Evolutionary conservation across 2,797 vertebrate species (phyloP).

Genomic region (Pterois miles): DNA sequence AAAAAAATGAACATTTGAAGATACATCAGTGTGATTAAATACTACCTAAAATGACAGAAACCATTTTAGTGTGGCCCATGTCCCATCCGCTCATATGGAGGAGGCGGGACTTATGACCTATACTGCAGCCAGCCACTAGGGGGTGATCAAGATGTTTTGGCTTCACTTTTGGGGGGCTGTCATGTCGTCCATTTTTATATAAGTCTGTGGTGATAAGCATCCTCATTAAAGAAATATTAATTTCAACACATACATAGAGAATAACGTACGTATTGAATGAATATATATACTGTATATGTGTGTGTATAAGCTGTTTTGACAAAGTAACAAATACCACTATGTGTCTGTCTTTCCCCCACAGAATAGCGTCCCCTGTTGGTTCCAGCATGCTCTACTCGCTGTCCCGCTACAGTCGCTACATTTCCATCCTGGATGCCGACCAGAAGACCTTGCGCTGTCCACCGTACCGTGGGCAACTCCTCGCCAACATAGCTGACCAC

Average conservation of each 20-base stretch:
- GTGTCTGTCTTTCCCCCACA: slow-evolving; percentile 57
- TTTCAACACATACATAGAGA: neutral
- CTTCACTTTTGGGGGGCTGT: no score
- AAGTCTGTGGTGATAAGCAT: neutral
- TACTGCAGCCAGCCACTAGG: no score
- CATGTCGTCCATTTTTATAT: neutral
- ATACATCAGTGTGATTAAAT: no score
- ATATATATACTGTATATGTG: neutral
- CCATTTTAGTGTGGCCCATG: no score
- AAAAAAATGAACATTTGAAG: no score
- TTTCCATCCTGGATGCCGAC: slow-evolving; percentile 93
- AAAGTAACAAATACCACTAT: neutral
- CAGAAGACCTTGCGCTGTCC: slow-evolving; percentile 95
- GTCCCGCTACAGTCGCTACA: slow-evolving; percentile 94
- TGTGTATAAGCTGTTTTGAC: neutral
- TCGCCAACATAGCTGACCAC: slow-evolving; percentile 91
- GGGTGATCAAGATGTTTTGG: no score
- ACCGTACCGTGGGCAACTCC: slow-evolving; percentile 87
- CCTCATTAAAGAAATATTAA: neutral
- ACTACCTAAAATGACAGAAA: no score
- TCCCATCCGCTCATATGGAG: no score
- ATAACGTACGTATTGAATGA: neutral
- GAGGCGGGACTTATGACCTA: no score
- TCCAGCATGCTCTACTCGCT: slow-evolving; percentile 88
- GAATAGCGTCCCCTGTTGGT: slow-evolving; percentile 86